Evolutionary conservation across 1,140 invertebrate genomes (phyloP).

Genomic region (Procambarus clarkii): DNA sequence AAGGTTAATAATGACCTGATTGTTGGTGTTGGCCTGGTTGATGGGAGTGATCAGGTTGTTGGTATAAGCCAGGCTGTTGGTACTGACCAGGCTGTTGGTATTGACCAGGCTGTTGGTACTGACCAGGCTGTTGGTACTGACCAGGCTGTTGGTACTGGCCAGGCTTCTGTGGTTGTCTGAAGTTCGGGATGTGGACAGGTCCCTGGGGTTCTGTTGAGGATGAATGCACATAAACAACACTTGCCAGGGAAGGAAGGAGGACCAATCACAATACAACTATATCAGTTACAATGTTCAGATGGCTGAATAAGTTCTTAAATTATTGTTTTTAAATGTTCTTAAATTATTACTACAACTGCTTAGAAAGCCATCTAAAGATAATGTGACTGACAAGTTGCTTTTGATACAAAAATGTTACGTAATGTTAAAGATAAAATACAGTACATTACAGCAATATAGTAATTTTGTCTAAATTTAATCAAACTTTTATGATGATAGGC

Average conservation of each 20-base stretch:
- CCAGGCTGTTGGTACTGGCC: constrained; percentile 8
- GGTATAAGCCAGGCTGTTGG: constrained; percentile 29
- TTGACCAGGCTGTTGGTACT: constrained; percentile 16
- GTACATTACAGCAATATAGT: background rate
- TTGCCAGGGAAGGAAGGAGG: background rate
- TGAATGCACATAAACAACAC: background rate
- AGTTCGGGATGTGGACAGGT: constrained; percentile 59
- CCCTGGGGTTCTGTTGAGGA: constrained; percentile 63
- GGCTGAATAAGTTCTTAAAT: background rate
- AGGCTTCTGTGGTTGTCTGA: constrained; percentile 42
- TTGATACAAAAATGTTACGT: background rate
- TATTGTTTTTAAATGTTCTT: background rate
- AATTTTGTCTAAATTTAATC: background rate
- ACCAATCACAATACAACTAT: background rate
- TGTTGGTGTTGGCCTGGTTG: constrained; percentile 25
- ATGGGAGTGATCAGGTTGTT: background rate
- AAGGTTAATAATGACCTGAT: constrained; percentile 6
- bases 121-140: constrained; percentile 23
- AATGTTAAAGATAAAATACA: background rate
- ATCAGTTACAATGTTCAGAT: constrained; percentile 6
- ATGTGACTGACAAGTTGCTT: background rate
- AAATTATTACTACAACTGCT: background rate
- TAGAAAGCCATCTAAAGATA: background rate
- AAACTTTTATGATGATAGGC: background rate
- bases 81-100: constrained; percentile 24